Conservation (phyloP, 1,140 invertebrate genomes). For the Centruroides sculpturatus region DNA sequence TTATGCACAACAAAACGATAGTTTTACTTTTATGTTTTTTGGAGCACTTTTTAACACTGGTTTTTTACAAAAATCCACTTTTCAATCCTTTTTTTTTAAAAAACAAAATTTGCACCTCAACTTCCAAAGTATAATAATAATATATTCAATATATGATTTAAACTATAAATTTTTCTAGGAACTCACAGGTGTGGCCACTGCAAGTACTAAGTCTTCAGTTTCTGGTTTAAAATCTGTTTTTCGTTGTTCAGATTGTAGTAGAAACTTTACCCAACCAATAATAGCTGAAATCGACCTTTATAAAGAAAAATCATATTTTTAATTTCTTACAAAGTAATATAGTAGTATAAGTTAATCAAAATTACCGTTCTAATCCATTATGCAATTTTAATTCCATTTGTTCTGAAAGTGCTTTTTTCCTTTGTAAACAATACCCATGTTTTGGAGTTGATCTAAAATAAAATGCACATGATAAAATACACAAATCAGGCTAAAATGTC, state of each 20-base stretch:
- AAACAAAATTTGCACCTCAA: no score
- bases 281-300: constrained; percentile 65
- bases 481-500: not conserved
- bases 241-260: constrained; percentile 84
- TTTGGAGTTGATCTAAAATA: constrained; percentile 60
- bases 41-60: no score
- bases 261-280: constrained; percentile 77
- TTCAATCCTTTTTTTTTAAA: no score
- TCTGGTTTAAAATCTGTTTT: constrained; percentile 95
- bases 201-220: constrained; percentile 34
- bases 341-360: not conserved
- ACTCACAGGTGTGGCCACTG: constrained; percentile 27
- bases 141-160: no score
- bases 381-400: constrained; percentile 86
- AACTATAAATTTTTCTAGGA: no score
- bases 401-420: constrained; percentile 70
- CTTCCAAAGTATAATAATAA: no score
- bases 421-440: constrained; percentile 71
- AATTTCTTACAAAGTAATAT: not conserved
- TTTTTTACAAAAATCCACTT: no score
- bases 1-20: no score
- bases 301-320: constrained; percentile 11
- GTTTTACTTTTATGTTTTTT: no score
- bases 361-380: constrained; percentile 59
- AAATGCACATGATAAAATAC: no score